Evolutionary conservation across 2,888 invertebrate genomes (phyloP).

Genomic region (Molorchus minor): DNA sequence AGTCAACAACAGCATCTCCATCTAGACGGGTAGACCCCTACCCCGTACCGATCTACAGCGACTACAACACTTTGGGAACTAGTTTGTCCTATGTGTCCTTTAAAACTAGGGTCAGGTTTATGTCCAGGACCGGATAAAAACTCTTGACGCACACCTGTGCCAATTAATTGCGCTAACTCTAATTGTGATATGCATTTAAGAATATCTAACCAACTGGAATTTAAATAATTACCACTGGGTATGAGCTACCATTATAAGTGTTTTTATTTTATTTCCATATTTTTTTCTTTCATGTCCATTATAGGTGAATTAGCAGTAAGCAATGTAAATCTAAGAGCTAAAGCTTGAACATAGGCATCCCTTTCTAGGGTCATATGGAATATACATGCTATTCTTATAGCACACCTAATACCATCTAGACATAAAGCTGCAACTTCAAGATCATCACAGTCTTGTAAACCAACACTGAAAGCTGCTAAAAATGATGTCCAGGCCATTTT

Average conservation of each 20-base stretch:
- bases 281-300: constrained; percentile 99
- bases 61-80: constrained; percentile 99
- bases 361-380: constrained; percentile 97
- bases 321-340: constrained; percentile 94
- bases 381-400: constrained; percentile 96
- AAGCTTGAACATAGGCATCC: constrained; percentile 97
- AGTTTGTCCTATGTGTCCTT: constrained; percentile 98
- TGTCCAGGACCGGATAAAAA: constrained; percentile 71
- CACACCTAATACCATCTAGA: constrained; percentile 93
- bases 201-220: constrained; percentile 96
- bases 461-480: constrained; percentile 97
- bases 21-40: constrained; percentile 90
- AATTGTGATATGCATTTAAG: constrained; percentile 98
- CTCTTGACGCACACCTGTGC: constrained; percentile 74
- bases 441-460: constrained; percentile 95
- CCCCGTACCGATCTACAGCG: constrained; percentile 95
- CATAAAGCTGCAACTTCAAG: constrained; percentile 94
- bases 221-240: constrained; percentile 98
- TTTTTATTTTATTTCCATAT: constrained; percentile 99
- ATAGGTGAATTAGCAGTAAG: constrained; percentile 96
- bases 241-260: constrained; percentile 96
- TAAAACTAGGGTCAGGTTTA: constrained; percentile 85
- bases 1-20: constrained; percentile 98
- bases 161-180: constrained; percentile 96
- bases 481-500: constrained; percentile 99